Evolutionary conservation across 2,888 invertebrate genomes (phyloP), one percentile per base, ranked within the genome.

Genomic region (Cyclophora albipunctata): DNA sequence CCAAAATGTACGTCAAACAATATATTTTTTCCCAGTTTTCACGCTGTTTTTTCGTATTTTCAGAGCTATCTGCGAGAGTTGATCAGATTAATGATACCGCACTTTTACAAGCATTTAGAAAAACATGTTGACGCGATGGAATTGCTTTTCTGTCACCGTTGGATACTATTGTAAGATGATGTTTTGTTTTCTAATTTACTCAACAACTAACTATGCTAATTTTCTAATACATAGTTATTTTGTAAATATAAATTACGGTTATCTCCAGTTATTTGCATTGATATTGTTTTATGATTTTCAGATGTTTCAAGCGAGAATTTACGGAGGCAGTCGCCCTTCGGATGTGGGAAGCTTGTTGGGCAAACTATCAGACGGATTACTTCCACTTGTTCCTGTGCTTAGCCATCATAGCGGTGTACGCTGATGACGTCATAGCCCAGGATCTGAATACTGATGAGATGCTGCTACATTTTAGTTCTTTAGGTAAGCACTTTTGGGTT

Each of bases 341-440:
- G 40, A 97, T 98, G 94, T 98, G 97, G 97, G 97, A 98, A 84
- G 95, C 97, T 3, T 98, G 98, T 83, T 98, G 98, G 98, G 95
- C 97, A 0, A 97, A 97, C 84, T 98, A 97, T 80, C 92, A 97
- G 72, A 98, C 98, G 0, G 96, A 97, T 78, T 97, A 97, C 80
- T 98, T 98, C 86, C 98, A 98, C 74, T 88, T 98, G 68, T 98
- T 98, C 83, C 90, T 98, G 50, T 97, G 97, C 73, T 90, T 97
- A 63, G 96, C 98, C 49, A 97, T 98, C 67, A 94, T 98, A 57
- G 94, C 95, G 42, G 95, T 97, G 37, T 98, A 98, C 74, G 95
- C 95, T 3, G 96, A 96, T 69, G 97, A 97, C 81, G 96, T 98
- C 49, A 94, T 98, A 58, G 95, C 96, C 40, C 98, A 98, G 84